Conservation (phyloP, 30 jellyfish, hydroid and myxozoan genomes). For the Turritopsis dohrnii region DNA sequence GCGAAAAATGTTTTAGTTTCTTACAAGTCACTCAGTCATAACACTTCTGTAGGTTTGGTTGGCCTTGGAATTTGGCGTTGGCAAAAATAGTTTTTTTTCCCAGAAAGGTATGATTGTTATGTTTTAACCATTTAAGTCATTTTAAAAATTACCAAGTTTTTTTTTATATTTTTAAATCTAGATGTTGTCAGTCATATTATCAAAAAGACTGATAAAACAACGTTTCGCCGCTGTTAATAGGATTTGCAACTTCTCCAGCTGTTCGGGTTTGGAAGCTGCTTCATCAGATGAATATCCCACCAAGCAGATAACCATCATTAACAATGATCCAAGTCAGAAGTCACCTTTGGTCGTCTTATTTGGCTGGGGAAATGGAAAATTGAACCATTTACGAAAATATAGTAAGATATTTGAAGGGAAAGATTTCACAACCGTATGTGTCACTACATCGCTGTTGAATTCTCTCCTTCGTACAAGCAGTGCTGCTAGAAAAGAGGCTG, state of each 20-base stretch:
- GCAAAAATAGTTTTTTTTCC: neutral
- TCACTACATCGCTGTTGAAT: conserved; percentile 52
- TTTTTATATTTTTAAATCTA: too few relatives aligned
- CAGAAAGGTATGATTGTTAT: neutral
- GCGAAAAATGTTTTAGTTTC: too few relatives aligned
- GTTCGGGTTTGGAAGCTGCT: neutral
- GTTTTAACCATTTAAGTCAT: neutral
- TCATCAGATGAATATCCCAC: neutral
- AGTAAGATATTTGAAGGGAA: conserved; percentile 42
- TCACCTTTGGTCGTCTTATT: conserved; percentile 62
- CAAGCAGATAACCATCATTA: neutral
- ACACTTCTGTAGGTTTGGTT: conserved; percentile 26
- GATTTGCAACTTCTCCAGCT: neutral
- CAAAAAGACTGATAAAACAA: neutral
- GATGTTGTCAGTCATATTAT: neutral
- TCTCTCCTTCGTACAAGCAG: conserved; percentile 46
- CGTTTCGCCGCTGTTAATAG: neutral
- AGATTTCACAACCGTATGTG: conserved; percentile 57
- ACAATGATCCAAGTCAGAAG: neutral
- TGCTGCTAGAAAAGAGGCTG: conserved; percentile 41
- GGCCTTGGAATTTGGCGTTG: conserved; percentile 24
- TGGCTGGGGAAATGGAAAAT: conserved; percentile 81
- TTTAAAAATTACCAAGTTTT: neutral
- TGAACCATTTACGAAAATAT: conserved; percentile 38
- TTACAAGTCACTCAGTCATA: neutral